Evolutionary conservation across 2,113 vertebrate species (phyloP), one percentile per base, ranked within the genome.

Genomic region (Mesembrinibis cayennensis): DNA sequence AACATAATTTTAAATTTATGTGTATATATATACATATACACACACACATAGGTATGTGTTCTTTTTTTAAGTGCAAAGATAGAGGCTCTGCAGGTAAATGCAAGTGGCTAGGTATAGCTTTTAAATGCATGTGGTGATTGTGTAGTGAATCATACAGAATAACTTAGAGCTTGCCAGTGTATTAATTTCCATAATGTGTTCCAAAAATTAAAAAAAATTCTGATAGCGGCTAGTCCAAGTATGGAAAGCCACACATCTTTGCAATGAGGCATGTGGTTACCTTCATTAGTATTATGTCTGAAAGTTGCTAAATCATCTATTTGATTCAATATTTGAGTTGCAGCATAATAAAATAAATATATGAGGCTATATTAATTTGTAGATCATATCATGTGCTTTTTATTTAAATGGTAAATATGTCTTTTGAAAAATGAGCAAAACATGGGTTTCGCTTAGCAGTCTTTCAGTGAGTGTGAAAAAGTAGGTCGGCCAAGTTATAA

Each of bases 391-490:
- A 17, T 80, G 23, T 87, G n/a, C 16, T 91, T 29, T 85, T 72
- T 86, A 30, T 79, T 91, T 50, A 74, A 87, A 66, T 14, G 27
- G 42, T 90, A 72, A 95, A 81, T 59, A 40, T 2, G 6, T 87
- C 32, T 87, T 93, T 61, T 65, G 67, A 74, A 84, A 94, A 94
- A 91, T 23, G 44, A 84, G 69, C 32, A 84, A 97, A 81, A 79
- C 25, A 12, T 1, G 4, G 45, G 73, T 88, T 93, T 79, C 34
- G 16, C 61, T 94, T 71, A 65, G 15, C 52, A 91, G 44, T 92
- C 49, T 93, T 93, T 47, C 23, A 50, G 17, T 49, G 22, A 89
- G 34, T 42, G 36, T 76, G 61, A 78, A 84, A 89, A 96, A 89
- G 56, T 95, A 85, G 87, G 58, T 85, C 1, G 1, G 77, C 91